Evolutionary conservation across 2,797 vertebrate species (phyloP), one percentile per base, ranked within the genome.

Genomic region (Acanthiza pusilla): DNA sequence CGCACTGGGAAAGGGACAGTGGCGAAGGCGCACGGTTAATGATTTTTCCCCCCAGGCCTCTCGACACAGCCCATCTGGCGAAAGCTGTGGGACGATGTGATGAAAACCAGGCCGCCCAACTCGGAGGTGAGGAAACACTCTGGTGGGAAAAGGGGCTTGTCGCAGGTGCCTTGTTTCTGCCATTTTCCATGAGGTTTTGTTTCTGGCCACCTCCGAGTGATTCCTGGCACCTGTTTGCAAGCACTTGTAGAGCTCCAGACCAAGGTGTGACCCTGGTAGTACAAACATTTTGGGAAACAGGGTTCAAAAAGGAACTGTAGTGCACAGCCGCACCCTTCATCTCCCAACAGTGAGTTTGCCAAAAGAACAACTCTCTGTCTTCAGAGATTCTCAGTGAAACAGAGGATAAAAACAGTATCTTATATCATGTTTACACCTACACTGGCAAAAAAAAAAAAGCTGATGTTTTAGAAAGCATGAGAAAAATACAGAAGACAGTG

Each of bases 1-100:
- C 27, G 11, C 22, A 0, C 16, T 7, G 12, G 2, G 42, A n/a
- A 1, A 2, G 22, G n/a, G 26, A 72, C 23, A 51, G 18, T 13
- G 42, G 12, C 54, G 55, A 54, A 48, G 47, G 32, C 5, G 0
- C 62, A 21, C 1, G 1, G 18, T 22, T 76, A 65, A 50, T 90
- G 16, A 3, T 58, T 91, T 75, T 71, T 90, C 16, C 34, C 47
- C 7, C 45, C 73, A 99, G 99, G 99, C 53, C 97, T 99, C 80
- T 99, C 99, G 3, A 99, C 98, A 11, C 97, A 98, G 81, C 94
- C 97, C 61, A 95, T 98, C 85, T 99, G 99, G 99, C 97, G 97
- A 73, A 96, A 97, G 81, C 96, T 99, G 87, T 98, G 99, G 93
- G 97, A 97, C 17, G 98, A 99, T 8, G 93, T 99, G 85, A 98